phyloP scores from a whole-genome alignment of 2,797 vertebrate species.

The Botia almorhae region DNA sequence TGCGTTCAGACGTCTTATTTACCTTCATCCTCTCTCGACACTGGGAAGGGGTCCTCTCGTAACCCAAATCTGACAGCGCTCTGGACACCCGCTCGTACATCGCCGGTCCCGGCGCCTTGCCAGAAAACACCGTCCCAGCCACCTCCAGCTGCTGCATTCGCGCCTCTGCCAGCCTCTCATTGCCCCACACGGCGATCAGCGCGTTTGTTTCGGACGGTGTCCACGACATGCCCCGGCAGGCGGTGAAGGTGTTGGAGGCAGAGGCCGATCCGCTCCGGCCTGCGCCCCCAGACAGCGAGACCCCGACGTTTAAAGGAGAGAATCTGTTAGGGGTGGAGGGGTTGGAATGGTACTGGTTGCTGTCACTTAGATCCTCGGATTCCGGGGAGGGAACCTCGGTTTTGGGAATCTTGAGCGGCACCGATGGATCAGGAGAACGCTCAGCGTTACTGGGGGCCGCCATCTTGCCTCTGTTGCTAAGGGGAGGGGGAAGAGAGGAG shows the following conservation, averaged over 20 bases:
- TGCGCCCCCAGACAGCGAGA: conserved; percentile 74
- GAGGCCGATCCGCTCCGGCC: conserved; percentile 80
- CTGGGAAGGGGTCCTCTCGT: conserved; percentile 95
- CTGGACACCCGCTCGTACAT: conserved; percentile 98
- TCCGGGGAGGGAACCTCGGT: conserved; percentile 92
- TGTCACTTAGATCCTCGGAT: conserved; percentile 88
- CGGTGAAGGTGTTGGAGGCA: conserved; percentile 86
- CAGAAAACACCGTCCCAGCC: conserved; percentile 95
- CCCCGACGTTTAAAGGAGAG: conserved; percentile 85
- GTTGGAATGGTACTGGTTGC: conserved; percentile 88
- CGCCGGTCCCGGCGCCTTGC: conserved; percentile 94
- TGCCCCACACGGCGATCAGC: conserved; percentile 97
- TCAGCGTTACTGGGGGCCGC: conserved; percentile 96
- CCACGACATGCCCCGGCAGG: conserved; percentile 97
- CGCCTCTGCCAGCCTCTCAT: conserved; percentile 93
- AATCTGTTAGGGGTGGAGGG: conserved; percentile 91
- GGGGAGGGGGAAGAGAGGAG: conserved; percentile 76
- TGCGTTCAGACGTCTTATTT: conserved; percentile 36
- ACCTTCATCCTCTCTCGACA: conserved; percentile 99
- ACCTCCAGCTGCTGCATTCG: conserved; percentile 97
- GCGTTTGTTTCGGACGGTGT: conserved; percentile 98
- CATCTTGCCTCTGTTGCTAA: conserved; percentile 93
- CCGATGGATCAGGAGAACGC: conserved; percentile 86
- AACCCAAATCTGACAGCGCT: conserved; percentile 93
- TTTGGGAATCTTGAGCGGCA: conserved; percentile 90